These are phyloP conservation scores for Acinonyx jubatus DNA, from an alignment of 2,113 vertebrate species.

Conservation along the genomic window DNA sequence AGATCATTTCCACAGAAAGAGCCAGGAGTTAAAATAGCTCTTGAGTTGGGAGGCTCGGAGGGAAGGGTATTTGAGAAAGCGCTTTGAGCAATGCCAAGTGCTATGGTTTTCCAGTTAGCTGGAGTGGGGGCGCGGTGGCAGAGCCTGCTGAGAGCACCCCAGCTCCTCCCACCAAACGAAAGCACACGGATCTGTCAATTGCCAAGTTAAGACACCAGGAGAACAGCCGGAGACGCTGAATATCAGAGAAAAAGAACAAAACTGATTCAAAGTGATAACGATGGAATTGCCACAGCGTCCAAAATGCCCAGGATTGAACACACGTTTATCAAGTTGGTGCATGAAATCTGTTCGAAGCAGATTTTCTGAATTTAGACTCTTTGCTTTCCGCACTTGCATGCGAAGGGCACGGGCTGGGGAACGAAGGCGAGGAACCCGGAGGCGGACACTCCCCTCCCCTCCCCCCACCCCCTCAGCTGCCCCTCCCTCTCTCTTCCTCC, in stretches of 20 bases:
- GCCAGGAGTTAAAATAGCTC: neutral
- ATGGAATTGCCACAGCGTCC: neutral
- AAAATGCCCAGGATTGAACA: neutral
- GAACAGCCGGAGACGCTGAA: neutral
- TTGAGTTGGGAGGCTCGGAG: neutral
- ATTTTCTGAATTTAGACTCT: neutral
- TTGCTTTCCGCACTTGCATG: neutral
- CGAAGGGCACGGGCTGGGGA: neutral
- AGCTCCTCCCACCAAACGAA: neutral
- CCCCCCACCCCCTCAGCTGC: fast-evolving
- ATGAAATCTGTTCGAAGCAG: neutral
- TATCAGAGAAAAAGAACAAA: slow-evolving; percentile 5
- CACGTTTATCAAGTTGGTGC: neutral
- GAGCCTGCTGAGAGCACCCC: neutral
- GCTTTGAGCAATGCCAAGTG: neutral
- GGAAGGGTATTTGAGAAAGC: neutral
- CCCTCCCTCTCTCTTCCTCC: neutral
- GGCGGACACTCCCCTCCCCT: neutral
- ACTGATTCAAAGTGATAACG: neutral
- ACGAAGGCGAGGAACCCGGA: neutral
- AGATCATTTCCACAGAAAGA: neutral
- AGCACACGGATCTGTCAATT: neutral
- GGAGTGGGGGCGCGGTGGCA: neutral
- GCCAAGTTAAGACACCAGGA: neutral
- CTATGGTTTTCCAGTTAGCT: neutral